phyloP scores from a whole-genome alignment of 2,113 vertebrate species.

The Gobio gobio region DNA sequence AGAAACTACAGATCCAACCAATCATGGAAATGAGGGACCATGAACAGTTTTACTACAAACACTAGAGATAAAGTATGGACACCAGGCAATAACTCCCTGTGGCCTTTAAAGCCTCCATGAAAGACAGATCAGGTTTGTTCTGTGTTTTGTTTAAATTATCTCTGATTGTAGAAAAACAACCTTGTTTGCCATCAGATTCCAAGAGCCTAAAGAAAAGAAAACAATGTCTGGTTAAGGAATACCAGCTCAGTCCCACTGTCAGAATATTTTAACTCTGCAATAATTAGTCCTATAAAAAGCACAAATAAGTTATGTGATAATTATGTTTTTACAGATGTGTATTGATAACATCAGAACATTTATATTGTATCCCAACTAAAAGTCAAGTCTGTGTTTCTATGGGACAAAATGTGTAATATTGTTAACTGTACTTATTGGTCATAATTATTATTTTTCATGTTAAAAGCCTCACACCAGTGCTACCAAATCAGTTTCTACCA shows the following conservation, averaged over 20 bases:
- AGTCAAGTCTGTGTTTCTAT: background rate
- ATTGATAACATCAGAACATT: background rate
- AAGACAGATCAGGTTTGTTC: background rate
- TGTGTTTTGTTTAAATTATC: background rate
- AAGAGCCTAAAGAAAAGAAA: background rate
- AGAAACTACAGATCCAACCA: background rate
- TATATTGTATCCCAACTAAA: background rate
- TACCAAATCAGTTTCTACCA: background rate
- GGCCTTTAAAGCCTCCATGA: background rate
- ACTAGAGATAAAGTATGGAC: background rate
- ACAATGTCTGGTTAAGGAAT: background rate
- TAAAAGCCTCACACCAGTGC: background rate
- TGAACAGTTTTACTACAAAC: background rate
- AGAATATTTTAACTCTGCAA: conserved; percentile 5
- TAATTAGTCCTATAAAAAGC: background rate
- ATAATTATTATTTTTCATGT: background rate
- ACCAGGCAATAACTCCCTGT: background rate
- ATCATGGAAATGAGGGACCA: background rate
- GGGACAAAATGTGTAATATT: background rate
- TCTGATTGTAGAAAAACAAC: conserved; percentile 4
- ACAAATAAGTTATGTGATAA: background rate
- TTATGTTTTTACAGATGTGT: background rate
- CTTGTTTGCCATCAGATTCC: background rate
- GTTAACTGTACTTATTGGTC: background rate
- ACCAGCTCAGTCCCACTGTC: background rate